Base-by-base conservation (phyloP, 2,797 vertebrate species). In the Centropyge bicolor region DNA sequence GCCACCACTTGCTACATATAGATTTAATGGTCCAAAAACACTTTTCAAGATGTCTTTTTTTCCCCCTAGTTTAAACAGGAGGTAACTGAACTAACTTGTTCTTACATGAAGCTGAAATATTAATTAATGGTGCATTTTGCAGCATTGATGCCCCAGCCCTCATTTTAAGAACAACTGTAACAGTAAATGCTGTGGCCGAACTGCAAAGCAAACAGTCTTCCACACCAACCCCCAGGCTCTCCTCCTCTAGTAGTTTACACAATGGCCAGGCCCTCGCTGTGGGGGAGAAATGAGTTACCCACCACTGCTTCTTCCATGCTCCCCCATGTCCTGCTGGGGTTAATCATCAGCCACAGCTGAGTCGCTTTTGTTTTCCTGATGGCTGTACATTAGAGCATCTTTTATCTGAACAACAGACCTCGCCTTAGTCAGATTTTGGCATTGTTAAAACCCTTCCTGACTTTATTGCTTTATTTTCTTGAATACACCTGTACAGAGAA, bases 271-370 rank as follows among this genome's bases (percentile, higher is more conserved):
- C 89, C 86, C 77, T 93, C 91, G 71, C 92, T 89, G 91, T 90
- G 91, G 94, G 94, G 93, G 93, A 90, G 91, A 93, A 94, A 95
- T 94, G 93, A 94, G 92, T 95, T 93, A 95, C 88, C 93, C 93
- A 93, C 92, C 88, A 91, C 87, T 89, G 88, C 86, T 77, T 90
- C 89, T 86, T 93, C 89, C 89, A 70, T 84, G 87, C 93, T 82
- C 90, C 93, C 91, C 88, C 91, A 78, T 92, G 93, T 94, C 94
- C 94, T 94, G 91, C 89, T 91, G 90, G 74, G 90, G 94, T 96
- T 96, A 96, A 96, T 96, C 78, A 95, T 94, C 93, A 95, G 93
- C 95, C 90, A 89, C 89, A 86, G 88, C 86, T 92, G 87, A 88
- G 89, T 24, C 1, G 48, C 85, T 90, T 91, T 94, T 93, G 89